Base-by-base conservation (phyloP, 2,113 vertebrate species). In the Mustelus asterias region DNA sequence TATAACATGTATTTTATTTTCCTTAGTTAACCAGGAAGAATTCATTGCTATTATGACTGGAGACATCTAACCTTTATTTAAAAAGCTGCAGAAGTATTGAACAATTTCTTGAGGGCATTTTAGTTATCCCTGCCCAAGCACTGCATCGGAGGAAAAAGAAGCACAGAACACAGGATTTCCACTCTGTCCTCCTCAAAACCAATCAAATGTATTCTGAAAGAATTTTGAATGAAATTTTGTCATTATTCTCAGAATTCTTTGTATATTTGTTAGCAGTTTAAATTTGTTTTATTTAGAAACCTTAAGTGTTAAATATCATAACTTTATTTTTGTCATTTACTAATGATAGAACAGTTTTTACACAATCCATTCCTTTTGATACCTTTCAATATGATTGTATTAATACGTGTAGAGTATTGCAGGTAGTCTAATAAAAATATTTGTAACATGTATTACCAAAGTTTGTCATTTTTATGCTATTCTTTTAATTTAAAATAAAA, bases 41-140 rank as follows among this genome's bases (percentile, higher is more conserved):
- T 99, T 99, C 97, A 97, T 99, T 97, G 97, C 99, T 97, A 99
- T 99, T 97, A 99, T 99, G 99, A 99, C 98, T 0, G 98, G 97
- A 97, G 99, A 99, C 96, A 98, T 98, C 96, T 99, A 98, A 98
- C 96, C 94, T 96, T 72, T 33, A 33, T 95, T 4, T 3, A 70
- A 69, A 69, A 16, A 14, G 2, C 92, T 94, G 92, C 24, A 29
- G 94, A 54, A 76, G 26, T n/a, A 29, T 72, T 95, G 69, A 72
- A 70, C 65, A 94, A 94, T 41, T 94, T 11, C 65, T 69, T 26
- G 65, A 94, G 11, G 24, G 41, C 88, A 54, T 72, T 72, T 72
- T n/a, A 70, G 37, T 95, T 60, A 5, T 48, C 44, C 5, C 44
- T 72, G 22, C 20, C 26, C 65, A 95, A 72, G 41, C 24, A 48